These are phyloP conservation scores for Mythimna loreyi DNA, from an alignment of 2,888 invertebrate species.

Conservation along the genomic window DNA sequence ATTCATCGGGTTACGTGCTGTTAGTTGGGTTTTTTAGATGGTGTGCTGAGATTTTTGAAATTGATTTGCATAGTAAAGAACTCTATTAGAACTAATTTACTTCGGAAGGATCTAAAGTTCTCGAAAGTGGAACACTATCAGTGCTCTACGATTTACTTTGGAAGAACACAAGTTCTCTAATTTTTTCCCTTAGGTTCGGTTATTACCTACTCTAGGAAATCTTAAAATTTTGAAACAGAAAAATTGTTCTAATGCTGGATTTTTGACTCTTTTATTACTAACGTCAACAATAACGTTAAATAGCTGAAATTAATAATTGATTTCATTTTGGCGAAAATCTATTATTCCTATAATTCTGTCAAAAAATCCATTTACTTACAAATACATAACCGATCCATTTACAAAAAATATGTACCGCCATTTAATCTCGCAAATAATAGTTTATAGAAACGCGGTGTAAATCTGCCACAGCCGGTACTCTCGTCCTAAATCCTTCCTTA, in stretches of 20 bases:
- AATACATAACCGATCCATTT: conserved; percentile 38
- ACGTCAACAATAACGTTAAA: not conserved
- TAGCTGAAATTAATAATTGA: too few species aligned
- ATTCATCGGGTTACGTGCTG: conserved; percentile 1
- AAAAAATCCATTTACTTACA: not conserved
- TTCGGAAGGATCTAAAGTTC: too few species aligned
- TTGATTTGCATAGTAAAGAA: not conserved
- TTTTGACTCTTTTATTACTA: not conserved
- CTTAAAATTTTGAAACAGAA: not conserved
- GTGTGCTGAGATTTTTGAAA: not conserved
- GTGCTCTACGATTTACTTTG: too few species aligned
- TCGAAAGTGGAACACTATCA: too few species aligned
- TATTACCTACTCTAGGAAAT: too few species aligned
- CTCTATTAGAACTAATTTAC: not conserved
- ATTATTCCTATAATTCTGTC: not conserved
- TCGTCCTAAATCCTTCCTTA: conserved; percentile 81
- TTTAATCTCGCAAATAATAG: conserved; percentile 71
- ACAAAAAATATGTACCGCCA: conserved; percentile 56
- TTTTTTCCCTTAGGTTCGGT: too few species aligned
- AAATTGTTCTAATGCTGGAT: not conserved
- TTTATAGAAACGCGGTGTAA: conserved; percentile 73
- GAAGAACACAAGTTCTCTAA: too few species aligned
- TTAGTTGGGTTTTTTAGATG: not conserved
- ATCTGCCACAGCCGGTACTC: conserved; percentile 70
- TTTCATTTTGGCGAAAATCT: not conserved